Conservation (phyloP, 2,888 invertebrate genomes). For the Conus canariensis region DNA sequence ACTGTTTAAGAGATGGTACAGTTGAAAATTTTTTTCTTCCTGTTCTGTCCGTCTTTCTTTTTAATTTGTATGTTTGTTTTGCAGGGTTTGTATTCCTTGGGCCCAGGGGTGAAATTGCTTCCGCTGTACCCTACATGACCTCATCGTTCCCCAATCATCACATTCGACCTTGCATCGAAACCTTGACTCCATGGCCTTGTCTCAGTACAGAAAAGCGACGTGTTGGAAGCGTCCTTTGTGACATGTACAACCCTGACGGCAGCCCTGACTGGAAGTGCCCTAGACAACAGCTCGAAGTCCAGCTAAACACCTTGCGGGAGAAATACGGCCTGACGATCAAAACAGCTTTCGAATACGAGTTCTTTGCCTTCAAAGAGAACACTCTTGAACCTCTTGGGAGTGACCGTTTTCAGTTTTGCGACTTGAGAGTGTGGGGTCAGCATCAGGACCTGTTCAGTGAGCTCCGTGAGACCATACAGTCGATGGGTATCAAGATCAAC, state of each 20-base stretch:
- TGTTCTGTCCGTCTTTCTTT: too few relatives aligned
- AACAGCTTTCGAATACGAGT: conserved; percentile 37
- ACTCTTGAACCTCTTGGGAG: conserved; percentile 17
- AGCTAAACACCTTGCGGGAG: not conserved
- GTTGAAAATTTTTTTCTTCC: too few relatives aligned
- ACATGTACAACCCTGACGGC: conserved; percentile 21
- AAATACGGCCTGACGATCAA: conserved; percentile 10
- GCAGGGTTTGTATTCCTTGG: not conserved
- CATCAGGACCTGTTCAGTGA: not conserved
- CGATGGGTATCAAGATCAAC: not conserved
- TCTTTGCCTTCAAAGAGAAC: conserved; percentile 27
- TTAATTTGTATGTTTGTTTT: not conserved
- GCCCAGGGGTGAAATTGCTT: not conserved
- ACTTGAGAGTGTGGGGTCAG: conserved; percentile 4
- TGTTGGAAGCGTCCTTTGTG: conserved; percentile 27
- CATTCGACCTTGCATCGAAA: conserved; percentile 24
- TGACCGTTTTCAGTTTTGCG: not conserved
- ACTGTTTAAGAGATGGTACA: too few relatives aligned
- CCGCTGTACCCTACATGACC: not conserved
- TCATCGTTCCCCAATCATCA: not conserved
- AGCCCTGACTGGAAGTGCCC: not conserved
- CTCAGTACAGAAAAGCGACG: not conserved
- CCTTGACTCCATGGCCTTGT: conserved; percentile 30
- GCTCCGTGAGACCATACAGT: not conserved
- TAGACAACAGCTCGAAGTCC: conserved; percentile 20